phyloP scores from a whole-genome alignment of 2,797 vertebrate genomes.

The Falco novaeseelandiae region DNA sequence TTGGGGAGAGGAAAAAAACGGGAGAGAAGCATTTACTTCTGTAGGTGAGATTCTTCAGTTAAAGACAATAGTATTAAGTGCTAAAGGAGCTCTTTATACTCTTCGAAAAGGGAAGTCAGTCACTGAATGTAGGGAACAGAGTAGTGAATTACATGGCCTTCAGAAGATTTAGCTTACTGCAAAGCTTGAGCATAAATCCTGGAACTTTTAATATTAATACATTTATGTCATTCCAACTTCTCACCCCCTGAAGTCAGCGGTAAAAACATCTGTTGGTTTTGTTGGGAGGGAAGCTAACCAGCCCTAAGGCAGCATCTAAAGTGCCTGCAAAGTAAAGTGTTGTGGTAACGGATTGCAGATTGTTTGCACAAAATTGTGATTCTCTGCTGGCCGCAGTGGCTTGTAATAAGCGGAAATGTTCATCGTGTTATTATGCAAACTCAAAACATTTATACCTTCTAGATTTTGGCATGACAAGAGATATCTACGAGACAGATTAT shows the following conservation, averaged over 20 bases:
- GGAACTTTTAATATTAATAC: neutral
- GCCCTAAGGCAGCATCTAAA: neutral
- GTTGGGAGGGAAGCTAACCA: neutral
- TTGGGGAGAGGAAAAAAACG: neutral
- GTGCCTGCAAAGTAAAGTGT: neutral
- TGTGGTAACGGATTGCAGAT: rapidly evolving
- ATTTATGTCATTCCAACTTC: neutral
- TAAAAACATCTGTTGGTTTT: neutral
- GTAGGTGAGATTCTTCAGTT: neutral
- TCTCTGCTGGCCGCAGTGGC: neutral
- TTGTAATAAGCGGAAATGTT: neutral
- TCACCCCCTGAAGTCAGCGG: neutral
- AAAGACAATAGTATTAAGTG: neutral
- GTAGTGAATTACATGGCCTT: neutral
- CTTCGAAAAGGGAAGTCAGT: neutral
- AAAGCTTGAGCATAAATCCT: neutral
- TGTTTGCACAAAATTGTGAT: neutral
- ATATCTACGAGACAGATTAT: constrained; percentile 99
- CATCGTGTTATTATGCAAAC: neutral
- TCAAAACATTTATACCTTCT: neutral
- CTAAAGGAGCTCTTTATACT: neutral
- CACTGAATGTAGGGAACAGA: neutral
- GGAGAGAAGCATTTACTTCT: neutral
- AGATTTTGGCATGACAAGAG: constrained; percentile 99
- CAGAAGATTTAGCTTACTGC: neutral